Evolutionary conservation across 2,797 vertebrate genomes (phyloP).

Genomic region (Pseudochaenichthys georgianus): DNA sequence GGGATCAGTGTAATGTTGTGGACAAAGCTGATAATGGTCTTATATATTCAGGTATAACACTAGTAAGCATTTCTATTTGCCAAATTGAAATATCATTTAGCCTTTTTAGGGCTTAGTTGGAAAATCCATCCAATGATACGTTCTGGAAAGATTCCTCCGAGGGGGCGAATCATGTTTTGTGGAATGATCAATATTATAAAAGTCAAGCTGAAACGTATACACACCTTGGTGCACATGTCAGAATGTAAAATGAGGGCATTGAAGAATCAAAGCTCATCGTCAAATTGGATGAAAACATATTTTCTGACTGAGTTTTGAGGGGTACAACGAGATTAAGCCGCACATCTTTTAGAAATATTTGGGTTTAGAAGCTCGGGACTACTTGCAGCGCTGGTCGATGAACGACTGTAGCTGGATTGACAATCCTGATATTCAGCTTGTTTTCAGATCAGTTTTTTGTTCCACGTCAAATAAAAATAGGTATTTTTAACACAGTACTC

Average conservation of each 20-base stretch:
- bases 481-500: background rate
- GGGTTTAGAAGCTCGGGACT: too few relatives aligned
- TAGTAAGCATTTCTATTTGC: background rate
- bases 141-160: background rate
- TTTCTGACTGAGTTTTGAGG: background rate
- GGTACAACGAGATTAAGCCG: background rate
- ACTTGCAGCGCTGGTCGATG: too few relatives aligned
- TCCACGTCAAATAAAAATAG: background rate
- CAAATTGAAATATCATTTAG: background rate
- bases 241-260: background rate
- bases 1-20: background rate
- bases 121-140: background rate
- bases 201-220: background rate
- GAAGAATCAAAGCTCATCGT: background rate
- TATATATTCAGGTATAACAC: background rate
- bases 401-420: background rate
- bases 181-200: background rate
- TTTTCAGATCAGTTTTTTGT: background rate
- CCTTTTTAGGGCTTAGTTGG: background rate
- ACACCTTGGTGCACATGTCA: background rate
- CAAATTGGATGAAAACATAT: background rate
- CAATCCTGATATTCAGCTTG: too few relatives aligned
- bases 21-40: background rate
- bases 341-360: background rate
- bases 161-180: background rate